Evolutionary conservation across 2,888 invertebrate genomes (phyloP).

Genomic region (Plemyria rubiginata): DNA sequence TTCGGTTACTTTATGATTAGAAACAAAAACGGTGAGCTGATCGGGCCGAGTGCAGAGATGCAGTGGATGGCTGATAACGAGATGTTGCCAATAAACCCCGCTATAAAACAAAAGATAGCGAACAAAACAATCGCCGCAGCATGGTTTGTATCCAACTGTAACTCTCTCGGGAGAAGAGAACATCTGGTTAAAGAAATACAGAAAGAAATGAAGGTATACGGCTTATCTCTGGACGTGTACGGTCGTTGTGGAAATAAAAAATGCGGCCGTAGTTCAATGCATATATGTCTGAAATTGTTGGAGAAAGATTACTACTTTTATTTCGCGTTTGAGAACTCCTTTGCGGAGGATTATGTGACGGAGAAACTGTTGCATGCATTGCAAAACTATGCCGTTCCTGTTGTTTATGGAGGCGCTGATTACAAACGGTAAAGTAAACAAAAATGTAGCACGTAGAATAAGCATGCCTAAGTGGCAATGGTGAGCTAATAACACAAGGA

Average conservation of each 20-base stretch:
- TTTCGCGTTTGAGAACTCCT: conserved; percentile 66
- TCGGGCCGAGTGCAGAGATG: conserved; percentile 53
- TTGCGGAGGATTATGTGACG: conserved; percentile 66
- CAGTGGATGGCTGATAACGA: conserved; percentile 49
- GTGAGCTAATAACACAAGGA: too few relatives aligned
- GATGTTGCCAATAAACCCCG: conserved; percentile 47
- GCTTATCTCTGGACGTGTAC: conserved; percentile 54
- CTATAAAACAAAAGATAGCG: conserved; percentile 26
- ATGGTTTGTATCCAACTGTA: conserved; percentile 67
- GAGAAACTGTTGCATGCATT: conserved; percentile 64
- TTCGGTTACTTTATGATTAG: conserved; percentile 58
- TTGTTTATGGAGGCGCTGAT: conserved; percentile 68
- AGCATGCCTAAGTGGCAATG: too few relatives aligned
- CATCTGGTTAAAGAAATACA: conserved; percentile 43
- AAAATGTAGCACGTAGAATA: too few relatives aligned
- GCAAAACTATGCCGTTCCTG: conserved; percentile 58
- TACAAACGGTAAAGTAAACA: conserved; percentile 59
- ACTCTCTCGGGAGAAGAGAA: conserved; percentile 50
- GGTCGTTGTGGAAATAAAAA: conserved; percentile 55
- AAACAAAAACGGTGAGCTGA: conserved; percentile 45
- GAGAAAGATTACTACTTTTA: conserved; percentile 64
- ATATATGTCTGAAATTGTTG: conserved; percentile 51
- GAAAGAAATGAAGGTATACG: conserved; percentile 24
- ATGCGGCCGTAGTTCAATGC: conserved; percentile 18
- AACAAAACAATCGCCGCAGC: conserved; percentile 28